Base-by-base conservation (phyloP, 92 coral and sea anemone genomes). In the Heteractis magnifica region DNA sequence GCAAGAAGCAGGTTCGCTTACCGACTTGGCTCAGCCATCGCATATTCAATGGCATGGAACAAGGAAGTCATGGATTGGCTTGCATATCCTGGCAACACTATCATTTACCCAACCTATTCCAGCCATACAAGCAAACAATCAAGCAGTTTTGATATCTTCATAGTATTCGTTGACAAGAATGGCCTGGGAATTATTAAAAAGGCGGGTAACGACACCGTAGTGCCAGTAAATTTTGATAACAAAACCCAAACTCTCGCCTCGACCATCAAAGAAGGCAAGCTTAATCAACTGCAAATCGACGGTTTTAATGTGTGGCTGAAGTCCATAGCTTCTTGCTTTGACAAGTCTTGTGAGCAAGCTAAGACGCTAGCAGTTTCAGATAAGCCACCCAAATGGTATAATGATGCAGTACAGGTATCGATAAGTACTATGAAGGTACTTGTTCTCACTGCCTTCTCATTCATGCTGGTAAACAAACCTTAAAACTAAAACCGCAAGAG, bases 131-230 rank as follows among this genome's bases (percentile, higher is more conserved):
- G 26, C 23, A 71, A 15, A 56, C 48, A 41, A n/a, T 14, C 70
- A 15, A 51, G 44, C 41, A 68, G 23, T 53, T 76, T 82, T 3
- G 71, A 48, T 75, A 82, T 88, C 26, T 53, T 64, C 83, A 77
- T 89, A 3, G 86, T 86, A 23, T 72, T 91, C 21, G 94, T 88
- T 50, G 94, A 91, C 85, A 83, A 53, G 60, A 89, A 86, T 52
- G 83, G 76, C 4, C 71, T 86, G 0, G 86, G 83, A 0, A 56
- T 89, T n/a, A 50, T 79, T n/a, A 50, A 23, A 52, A 78, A 55
- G 1, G 0, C 59, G 10, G 59, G 0, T 13, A 55, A 64, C 15
- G 34, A 26, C 34, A 52, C 81, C 59, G n/a, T n/a, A n/a, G 74
- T 75, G 15, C 59, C 52, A 10, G 78, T 72, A 8, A 71, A 89